Conservation (phyloP, 2,888 invertebrate genomes). For the Hanleya hanleyi region DNA sequence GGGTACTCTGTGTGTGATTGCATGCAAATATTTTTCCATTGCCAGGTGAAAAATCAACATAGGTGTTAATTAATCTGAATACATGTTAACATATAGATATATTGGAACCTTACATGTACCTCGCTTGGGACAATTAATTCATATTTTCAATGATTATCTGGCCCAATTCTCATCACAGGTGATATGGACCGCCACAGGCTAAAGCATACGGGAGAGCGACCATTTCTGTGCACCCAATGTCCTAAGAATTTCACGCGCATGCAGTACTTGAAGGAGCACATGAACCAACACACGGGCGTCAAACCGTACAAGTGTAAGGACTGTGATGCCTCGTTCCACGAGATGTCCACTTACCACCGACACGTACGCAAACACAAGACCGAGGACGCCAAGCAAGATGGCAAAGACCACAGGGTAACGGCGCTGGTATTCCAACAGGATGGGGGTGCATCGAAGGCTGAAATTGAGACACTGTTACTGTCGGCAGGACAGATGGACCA, state of each 20-base stretch:
- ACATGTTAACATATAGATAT: not conserved
- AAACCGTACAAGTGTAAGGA: conserved; percentile 71
- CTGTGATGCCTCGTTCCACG: conserved; percentile 66
- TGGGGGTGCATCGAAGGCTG: not conserved
- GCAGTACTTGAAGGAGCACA: conserved; percentile 73
- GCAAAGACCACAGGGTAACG: not conserved
- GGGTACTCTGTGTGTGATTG: no score
- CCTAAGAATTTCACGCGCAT: conserved; percentile 72
- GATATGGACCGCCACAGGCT: conserved; percentile 70
- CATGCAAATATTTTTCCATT: no score
- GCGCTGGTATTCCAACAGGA: not conserved
- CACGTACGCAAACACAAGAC: conserved; percentile 35
- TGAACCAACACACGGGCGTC: conserved; percentile 71
- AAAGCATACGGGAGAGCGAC: conserved; percentile 72
- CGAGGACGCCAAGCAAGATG: not conserved
- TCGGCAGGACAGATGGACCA: not conserved
- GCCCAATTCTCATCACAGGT: conserved; percentile 57
- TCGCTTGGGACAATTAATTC: not conserved
- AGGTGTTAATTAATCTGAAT: no score
- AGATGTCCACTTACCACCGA: conserved; percentile 63
- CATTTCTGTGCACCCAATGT: conserved; percentile 71
- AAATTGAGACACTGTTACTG: not conserved
- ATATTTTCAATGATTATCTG: no score
- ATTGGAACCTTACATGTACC: not conserved
- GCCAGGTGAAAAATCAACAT: no score